These are phyloP conservation scores for Camponotus vicinus DNA, from an alignment of 1,140 invertebrate species.

Conservation along the genomic window DNA sequence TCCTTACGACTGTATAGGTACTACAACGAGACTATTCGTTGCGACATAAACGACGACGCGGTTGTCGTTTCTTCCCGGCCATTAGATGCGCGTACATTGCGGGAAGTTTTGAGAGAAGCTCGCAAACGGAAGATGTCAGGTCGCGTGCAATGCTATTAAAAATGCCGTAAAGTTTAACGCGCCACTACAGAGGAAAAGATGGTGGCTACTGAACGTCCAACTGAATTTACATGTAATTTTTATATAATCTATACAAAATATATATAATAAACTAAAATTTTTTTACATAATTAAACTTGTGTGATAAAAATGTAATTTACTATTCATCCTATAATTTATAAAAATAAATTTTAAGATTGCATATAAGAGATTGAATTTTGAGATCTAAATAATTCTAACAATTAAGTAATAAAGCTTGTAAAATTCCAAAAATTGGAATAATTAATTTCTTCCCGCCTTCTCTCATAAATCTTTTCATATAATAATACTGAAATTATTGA, in stretches of 20 bases:
- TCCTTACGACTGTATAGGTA: constrained; percentile 12
- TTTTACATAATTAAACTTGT: not conserved
- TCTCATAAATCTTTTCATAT: too few species aligned
- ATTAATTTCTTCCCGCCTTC: not conserved
- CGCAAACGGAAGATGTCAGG: constrained; percentile 43
- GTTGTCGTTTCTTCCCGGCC: constrained; percentile 54
- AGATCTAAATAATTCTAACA: not conserved
- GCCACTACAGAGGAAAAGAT: not conserved
- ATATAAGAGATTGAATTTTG: not conserved
- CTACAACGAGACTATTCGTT: constrained; percentile 11
- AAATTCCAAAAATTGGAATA: not conserved
- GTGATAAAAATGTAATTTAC: constrained; percentile 8
- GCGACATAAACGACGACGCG: constrained; percentile 46
- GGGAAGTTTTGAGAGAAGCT: constrained; percentile 40
- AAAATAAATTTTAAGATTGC: not conserved
- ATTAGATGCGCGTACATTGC: constrained; percentile 43
- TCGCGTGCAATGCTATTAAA: constrained; percentile 42
- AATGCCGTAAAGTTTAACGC: constrained; percentile 37
- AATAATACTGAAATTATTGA: not conserved
- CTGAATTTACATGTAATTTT: constrained; percentile 19
- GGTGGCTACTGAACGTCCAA: not conserved
- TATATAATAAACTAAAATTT: not conserved
- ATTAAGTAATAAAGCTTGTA: not conserved
- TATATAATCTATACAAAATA: not conserved
- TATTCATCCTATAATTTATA: not conserved